phyloP scores from a whole-genome alignment of 2,113 vertebrate species.

The Phasianus colchicus region DNA sequence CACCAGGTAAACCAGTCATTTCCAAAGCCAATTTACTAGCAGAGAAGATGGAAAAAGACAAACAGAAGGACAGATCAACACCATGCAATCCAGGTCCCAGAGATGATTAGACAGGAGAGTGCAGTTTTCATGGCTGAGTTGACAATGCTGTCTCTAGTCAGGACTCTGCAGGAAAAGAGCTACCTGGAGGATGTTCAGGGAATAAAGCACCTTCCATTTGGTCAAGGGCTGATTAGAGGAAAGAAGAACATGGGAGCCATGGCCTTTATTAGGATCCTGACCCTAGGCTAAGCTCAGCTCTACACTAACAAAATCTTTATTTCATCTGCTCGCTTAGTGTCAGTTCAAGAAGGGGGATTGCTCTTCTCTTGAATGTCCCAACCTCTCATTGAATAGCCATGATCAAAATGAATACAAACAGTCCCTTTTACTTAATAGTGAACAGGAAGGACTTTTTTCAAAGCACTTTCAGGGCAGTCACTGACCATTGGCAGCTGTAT shows the following conservation, averaged over 20 bases:
- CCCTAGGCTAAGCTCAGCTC: not conserved
- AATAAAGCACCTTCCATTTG: not conserved
- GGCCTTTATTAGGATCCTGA: not conserved
- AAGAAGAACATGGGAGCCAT: not conserved
- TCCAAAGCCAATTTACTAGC: not conserved
- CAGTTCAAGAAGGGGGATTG: not conserved
- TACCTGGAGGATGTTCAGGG: not conserved
- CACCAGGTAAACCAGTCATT: not conserved
- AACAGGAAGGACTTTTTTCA: not conserved
- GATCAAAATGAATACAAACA: not conserved
- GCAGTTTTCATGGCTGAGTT: not conserved
- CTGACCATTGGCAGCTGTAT: fast-evolving
- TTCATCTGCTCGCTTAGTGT: not conserved
- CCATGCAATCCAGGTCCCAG: fast-evolving
- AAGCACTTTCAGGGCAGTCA: not conserved
- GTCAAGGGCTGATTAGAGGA: not conserved
- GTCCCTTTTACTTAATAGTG: not conserved
- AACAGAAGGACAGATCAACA: not conserved
- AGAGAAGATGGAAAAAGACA: not conserved
- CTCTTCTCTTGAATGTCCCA: not conserved
- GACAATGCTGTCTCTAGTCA: not conserved
- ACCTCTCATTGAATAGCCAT: not conserved
- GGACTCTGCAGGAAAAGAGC: not conserved
- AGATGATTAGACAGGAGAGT: not conserved
- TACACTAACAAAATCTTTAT: not conserved